A percentile compares a stretch with the other conserved stretches of the same genome.
These are phyloP conservation scores for Drosophila recens DNA, from an alignment of 2,888 invertebrate species.

Conservation along the genomic window DNA sequence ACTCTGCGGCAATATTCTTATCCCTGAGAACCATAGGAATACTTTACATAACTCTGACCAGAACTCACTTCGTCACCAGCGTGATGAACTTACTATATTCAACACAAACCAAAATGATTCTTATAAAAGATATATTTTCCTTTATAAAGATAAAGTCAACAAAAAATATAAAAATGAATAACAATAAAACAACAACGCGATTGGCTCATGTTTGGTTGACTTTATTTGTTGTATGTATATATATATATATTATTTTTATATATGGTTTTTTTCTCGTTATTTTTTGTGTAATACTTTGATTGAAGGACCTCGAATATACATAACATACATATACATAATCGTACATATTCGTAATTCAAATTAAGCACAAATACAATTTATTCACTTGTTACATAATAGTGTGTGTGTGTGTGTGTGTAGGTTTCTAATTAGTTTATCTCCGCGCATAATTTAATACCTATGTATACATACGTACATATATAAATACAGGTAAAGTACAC, in stretches of 20 bases:
- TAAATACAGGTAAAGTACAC: conserved; percentile 45
- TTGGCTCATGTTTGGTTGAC: conserved; percentile 65
- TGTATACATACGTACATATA: conserved; percentile 49
- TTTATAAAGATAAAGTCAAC: not conserved
- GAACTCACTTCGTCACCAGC: no score
- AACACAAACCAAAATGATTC: not conserved
- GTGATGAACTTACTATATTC: not conserved
- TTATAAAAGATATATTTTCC: not conserved
- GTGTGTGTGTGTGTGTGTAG: conserved; percentile 26
- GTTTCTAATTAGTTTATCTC: conserved; percentile 28
- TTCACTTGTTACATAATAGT: conserved; percentile 32
- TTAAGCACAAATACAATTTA: conserved; percentile 73
- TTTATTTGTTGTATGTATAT: conserved; percentile 71
- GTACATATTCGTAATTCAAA: conserved; percentile 56
- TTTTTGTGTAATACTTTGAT: conserved; percentile 76
- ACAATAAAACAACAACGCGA: conserved; percentile 16
- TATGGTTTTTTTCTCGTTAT: conserved; percentile 17
- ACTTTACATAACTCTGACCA: no score
- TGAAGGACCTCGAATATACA: conserved; percentile 76
- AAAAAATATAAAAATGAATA: not conserved
- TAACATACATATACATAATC: conserved; percentile 51
- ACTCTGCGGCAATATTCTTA: no score
- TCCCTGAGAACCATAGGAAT: no score
- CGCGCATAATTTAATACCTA: conserved; percentile 34
- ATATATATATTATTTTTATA: conserved; percentile 53